These are phyloP conservation scores for Neocrepidodera transversa DNA, from an alignment of 2,888 invertebrate genomes.

Conservation along the genomic window DNA sequence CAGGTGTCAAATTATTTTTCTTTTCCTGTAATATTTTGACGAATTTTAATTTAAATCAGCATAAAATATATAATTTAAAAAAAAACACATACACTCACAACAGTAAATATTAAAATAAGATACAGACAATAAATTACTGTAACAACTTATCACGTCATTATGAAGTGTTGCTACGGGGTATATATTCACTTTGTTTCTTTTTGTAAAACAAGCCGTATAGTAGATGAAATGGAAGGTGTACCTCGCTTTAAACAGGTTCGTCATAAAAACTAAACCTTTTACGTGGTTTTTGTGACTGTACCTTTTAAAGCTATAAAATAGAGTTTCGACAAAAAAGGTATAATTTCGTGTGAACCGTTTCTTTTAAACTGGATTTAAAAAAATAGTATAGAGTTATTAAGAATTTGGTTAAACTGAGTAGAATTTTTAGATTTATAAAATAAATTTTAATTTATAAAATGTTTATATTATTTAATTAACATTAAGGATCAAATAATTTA, in stretches of 20 bases:
- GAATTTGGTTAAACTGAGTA: too few species aligned
- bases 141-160: constrained; percentile 45
- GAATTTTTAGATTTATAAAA: too few species aligned
- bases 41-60: too few species aligned
- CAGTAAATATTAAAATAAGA: constrained; percentile 17
- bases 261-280: constrained; percentile 30
- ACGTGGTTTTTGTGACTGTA: constrained; percentile 24
- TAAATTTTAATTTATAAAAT: too few species aligned
- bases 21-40: too few species aligned
- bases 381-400: not conserved
- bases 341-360: constrained; percentile 16
- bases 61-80: constrained; percentile 12
- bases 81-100: constrained; percentile 17
- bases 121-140: constrained; percentile 37
- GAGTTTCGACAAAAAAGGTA: constrained; percentile 16
- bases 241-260: constrained; percentile 30
- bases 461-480: too few species aligned
- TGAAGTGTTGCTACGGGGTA: constrained; percentile 29
- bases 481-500: too few species aligned
- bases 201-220: constrained; percentile 25
- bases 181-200: constrained; percentile 28
- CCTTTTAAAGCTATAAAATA: constrained; percentile 18
- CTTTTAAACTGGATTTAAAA: not conserved
- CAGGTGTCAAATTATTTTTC: too few species aligned
- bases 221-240: constrained; percentile 25